Percentiles rank a stretch among this genome's conserved stretches.
Conservation (phyloP, 2,797 vertebrate species). For the Gymnoscopelus braueri region DNA sequence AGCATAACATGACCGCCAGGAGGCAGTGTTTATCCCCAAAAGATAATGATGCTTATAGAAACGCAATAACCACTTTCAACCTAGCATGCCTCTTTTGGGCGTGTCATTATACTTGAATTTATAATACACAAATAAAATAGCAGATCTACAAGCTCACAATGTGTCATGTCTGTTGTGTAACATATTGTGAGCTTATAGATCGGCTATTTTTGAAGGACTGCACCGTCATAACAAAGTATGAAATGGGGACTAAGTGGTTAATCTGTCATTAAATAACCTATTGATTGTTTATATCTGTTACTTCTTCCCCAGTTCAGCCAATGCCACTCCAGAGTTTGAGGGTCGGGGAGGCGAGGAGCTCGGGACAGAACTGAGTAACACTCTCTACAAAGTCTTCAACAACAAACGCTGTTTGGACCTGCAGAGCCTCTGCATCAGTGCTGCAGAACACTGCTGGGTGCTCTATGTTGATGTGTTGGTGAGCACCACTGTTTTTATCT, state of each 20-base stretch:
- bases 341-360: conserved; percentile 96
- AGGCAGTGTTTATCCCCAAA: conserved; percentile 33
- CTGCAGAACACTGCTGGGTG: conserved; percentile 94
- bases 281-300: background rate
- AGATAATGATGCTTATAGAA: background rate
- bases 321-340: conserved; percentile 95
- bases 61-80: too few species aligned
- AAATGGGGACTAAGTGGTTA: too few species aligned
- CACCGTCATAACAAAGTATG: too few species aligned
- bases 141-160: too few species aligned
- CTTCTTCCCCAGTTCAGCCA: conserved; percentile 86
- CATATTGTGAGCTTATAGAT: too few species aligned
- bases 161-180: too few species aligned
- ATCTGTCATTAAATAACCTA: too few species aligned
- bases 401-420: conserved; percentile 87
- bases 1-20: conserved; percentile 45
- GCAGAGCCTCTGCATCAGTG: conserved; percentile 87
- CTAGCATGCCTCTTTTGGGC: too few species aligned
- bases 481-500: conserved; percentile 54
- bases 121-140: too few species aligned
- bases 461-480: conserved; percentile 97
- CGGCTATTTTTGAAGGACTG: too few species aligned
- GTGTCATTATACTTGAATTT: too few species aligned
- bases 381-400: conserved; percentile 92
- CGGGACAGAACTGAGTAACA: conserved; percentile 90